Evolutionary conservation across 2,113 vertebrate species (phyloP).

Genomic region (Sphaerodactylus townsendi): DNA sequence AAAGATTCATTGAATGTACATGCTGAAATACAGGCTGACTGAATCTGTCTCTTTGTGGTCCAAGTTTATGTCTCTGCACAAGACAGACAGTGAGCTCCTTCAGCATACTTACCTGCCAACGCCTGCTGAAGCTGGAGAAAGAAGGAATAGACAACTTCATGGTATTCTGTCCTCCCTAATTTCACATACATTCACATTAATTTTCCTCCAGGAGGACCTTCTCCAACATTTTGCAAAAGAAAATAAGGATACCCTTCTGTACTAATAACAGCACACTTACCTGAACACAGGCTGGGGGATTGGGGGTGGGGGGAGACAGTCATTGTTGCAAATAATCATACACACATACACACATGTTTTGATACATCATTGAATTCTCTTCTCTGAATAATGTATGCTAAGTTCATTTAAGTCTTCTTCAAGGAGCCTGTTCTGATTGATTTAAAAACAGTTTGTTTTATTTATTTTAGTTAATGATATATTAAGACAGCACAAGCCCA

Average conservation of each 20-base stretch:
- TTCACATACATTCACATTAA: background rate
- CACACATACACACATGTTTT: background rate
- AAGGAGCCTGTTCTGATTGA: background rate
- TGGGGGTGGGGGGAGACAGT: background rate
- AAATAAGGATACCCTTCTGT: background rate
- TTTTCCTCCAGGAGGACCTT: background rate
- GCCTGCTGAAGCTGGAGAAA: slow-evolving; percentile 32
- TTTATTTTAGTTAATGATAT: no score
- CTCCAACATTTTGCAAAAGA: background rate
- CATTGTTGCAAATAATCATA: no score
- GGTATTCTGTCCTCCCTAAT: slow-evolving; percentile 19
- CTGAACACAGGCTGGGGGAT: no score
- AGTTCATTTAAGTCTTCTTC: background rate
- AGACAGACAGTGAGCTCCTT: slow-evolving; percentile 49
- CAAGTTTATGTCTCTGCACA: slow-evolving; percentile 65
- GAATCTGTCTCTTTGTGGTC: slow-evolving; percentile 45
- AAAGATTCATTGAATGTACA: slow-evolving; percentile 63
- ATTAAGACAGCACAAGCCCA: no score
- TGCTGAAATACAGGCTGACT: slow-evolving; percentile 66
- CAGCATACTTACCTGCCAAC: slow-evolving; percentile 56
- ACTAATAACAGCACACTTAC: no score
- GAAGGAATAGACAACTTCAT: slow-evolving; percentile 30
- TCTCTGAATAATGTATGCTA: background rate
- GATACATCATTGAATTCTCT: background rate
- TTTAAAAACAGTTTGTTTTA: no score